These are phyloP conservation scores for Sander vitreus DNA, from an alignment of 2,113 vertebrate genomes.

Conservation along the genomic window DNA sequence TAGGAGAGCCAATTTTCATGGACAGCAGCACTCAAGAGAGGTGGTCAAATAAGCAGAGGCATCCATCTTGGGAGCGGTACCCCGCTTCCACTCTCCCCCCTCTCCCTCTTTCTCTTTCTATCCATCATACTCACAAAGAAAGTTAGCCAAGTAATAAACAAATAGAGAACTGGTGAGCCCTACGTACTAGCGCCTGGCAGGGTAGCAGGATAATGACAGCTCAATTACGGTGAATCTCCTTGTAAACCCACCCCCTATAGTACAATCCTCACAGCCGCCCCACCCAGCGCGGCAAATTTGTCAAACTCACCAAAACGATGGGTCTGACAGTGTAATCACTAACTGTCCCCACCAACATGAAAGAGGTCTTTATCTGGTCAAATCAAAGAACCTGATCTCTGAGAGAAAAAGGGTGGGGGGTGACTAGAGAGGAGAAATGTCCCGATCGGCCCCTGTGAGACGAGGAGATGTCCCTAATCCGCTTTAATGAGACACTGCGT, in stretches of 20 bases:
- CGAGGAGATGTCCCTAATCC: constrained; percentile 79
- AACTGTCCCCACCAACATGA: constrained; percentile 82
- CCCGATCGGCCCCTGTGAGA: constrained; percentile 67
- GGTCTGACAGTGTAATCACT: constrained; percentile 83
- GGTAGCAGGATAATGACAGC: constrained; percentile 85
- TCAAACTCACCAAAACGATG: constrained; percentile 80
- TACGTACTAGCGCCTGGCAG: constrained; percentile 71
- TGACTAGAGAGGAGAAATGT: constrained; percentile 62
- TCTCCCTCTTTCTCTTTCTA: constrained; percentile 67
- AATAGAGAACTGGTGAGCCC: constrained; percentile 81
- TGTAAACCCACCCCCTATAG: constrained; percentile 38
- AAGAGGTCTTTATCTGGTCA: constrained; percentile 83
- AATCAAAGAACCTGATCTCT: constrained; percentile 85
- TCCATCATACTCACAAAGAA: constrained; percentile 82
- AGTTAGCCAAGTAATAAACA: constrained; percentile 91
- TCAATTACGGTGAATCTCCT: constrained; percentile 88
- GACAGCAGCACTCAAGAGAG: constrained; percentile 85
- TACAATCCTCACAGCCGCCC: constrained; percentile 62
- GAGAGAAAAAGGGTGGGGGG: constrained; percentile 58
- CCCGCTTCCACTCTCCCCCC: constrained; percentile 61
- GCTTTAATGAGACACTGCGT: constrained; percentile 82
- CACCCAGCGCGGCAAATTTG: constrained; percentile 79
- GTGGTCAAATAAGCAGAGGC: constrained; percentile 91
- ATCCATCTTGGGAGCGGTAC: constrained; percentile 84
- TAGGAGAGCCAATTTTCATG: constrained; percentile 96